Percentiles rank a stretch among this genome's conserved stretches.
Conservation (phyloP, 2,113 vertebrate species). For the Phoenicopterus ruber region DNA sequence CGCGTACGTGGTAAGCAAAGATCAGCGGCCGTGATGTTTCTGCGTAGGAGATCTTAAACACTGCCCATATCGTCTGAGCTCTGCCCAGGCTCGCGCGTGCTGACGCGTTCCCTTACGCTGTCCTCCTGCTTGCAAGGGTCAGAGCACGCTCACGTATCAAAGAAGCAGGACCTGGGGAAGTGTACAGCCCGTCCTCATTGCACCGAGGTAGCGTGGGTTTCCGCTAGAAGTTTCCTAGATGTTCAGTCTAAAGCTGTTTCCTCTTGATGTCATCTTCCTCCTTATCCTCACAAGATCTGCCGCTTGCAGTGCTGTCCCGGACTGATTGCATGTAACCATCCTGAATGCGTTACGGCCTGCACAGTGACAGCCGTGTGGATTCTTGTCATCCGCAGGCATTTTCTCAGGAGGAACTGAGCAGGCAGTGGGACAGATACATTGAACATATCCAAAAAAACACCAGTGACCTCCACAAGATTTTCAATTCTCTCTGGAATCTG, state of each 20-base stretch:
- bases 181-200: rapidly evolving
- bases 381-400: constrained; percentile 45
- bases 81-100: rapidly evolving
- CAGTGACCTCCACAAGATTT: constrained; percentile 82
- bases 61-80: rapidly evolving
- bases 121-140: not conserved
- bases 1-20: constrained; percentile 80
- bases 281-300: not conserved
- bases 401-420: constrained; percentile 70
- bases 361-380: not conserved
- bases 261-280: not conserved
- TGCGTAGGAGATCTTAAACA: not conserved
- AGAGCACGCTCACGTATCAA: not conserved
- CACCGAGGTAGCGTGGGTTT: rapidly evolving
- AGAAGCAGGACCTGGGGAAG: not conserved
- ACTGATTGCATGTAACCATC: rapidly evolving
- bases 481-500: constrained; percentile 85
- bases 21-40: too few species aligned
- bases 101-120: rapidly evolving
- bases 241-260: not conserved
- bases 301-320: not conserved
- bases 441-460: constrained; percentile 78
- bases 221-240: not conserved
- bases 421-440: constrained; percentile 81
- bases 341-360: rapidly evolving